Evolutionary conservation across 2,888 invertebrate species (phyloP).

Genomic region (Pandemis corylana): DNA sequence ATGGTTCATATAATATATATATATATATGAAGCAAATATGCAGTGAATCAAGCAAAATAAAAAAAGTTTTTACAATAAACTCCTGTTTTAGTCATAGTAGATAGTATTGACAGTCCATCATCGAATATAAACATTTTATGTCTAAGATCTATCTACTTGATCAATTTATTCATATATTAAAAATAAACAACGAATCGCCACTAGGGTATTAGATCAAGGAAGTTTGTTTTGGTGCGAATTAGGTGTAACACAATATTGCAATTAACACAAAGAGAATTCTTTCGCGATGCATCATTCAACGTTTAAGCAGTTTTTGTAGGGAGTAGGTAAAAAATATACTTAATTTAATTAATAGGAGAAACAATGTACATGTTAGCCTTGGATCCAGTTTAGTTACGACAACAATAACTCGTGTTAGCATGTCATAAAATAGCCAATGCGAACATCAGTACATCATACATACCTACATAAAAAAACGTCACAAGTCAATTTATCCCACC

Average conservation of each 20-base stretch:
- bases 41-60: too few relatives aligned
- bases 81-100: too few relatives aligned
- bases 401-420: constrained; percentile 62
- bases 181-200: background rate
- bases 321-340: constrained; percentile 42
- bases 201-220: constrained; percentile 1
- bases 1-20: too few relatives aligned
- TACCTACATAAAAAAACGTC: constrained; percentile 36
- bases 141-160: too few relatives aligned
- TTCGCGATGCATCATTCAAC: constrained; percentile 37
- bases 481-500: constrained; percentile 13
- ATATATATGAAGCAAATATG: too few relatives aligned
- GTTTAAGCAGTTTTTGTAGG: constrained; percentile 35
- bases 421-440: constrained; percentile 48
- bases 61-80: too few relatives aligned
- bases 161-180: background rate
- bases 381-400: constrained; percentile 66
- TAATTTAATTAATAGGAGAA: constrained; percentile 53
- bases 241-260: constrained; percentile 23
- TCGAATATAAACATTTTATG: too few relatives aligned
- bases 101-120: too few relatives aligned
- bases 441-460: constrained; percentile 16
- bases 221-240: constrained; percentile 12
- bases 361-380: constrained; percentile 58
- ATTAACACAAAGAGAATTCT: constrained; percentile 32